phyloP scores from a whole-genome alignment of 2,797 vertebrate genomes.

The Myiotriccus ornatus region DNA sequence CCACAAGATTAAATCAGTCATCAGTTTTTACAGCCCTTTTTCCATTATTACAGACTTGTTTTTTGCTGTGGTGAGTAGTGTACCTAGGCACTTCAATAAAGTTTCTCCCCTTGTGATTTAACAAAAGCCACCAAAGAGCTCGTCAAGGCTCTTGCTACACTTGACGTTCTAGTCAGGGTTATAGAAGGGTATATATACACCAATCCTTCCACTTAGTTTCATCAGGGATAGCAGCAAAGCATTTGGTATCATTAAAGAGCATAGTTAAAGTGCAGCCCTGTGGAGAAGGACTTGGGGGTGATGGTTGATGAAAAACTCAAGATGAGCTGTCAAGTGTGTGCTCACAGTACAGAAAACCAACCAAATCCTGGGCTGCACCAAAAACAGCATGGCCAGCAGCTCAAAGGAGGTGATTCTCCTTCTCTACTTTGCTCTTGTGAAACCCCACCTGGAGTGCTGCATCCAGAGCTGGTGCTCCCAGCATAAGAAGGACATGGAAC shows the following conservation, averaged over 20 bases:
- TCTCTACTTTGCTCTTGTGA: neutral
- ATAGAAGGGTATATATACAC: neutral
- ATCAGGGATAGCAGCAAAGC: neutral
- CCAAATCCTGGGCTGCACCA: neutral
- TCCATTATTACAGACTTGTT: neutral
- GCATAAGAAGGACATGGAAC: neutral
- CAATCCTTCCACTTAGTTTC: neutral
- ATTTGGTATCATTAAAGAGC: neutral
- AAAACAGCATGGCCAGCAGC: neutral
- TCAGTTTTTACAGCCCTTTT: neutral
- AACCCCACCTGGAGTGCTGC: neutral
- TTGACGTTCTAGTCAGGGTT: neutral
- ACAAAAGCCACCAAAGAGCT: neutral
- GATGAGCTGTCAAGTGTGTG: neutral
- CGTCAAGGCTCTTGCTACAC: neutral
- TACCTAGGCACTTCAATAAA: neutral
- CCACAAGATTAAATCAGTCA: neutral
- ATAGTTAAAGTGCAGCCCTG: neutral
- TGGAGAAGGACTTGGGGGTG: neutral
- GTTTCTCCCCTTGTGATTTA: neutral
- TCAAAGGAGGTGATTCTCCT: neutral
- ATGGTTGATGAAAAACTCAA: neutral
- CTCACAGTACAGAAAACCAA: neutral
- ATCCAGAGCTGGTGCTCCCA: neutral
- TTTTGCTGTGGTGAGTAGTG: neutral